Evolutionary conservation across 2,888 invertebrate species (phyloP), one percentile per base, ranked within the genome.

Genomic region (Ennomos fuscantarius): DNA sequence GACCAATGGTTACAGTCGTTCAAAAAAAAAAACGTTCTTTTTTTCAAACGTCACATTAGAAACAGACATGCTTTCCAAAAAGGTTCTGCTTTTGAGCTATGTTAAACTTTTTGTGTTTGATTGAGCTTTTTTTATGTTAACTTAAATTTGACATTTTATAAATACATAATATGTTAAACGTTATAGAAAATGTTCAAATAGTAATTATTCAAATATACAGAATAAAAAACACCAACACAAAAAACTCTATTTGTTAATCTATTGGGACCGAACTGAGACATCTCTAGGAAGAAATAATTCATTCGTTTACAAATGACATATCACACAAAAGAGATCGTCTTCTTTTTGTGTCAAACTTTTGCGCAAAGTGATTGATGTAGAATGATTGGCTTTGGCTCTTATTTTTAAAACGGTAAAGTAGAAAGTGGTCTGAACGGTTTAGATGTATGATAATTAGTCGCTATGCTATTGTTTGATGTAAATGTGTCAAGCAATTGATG

Each of bases 251-350:
- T 1, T 15, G 3, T 15, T 24, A 36, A n/a, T 24, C 51, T 42
- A 49, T 46, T 47, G 35, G 56, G 37, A 57, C 15, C 13, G 9
- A 45, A 47, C 44, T 10, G 47, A 35, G 44, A 55, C 55, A 60
- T 60, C 65, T 65, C 61, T 63, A 70, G 73, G 73, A 79, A 78
- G 72, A 68, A 65, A 75, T 79, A 78, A 73, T 67, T 81, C 78
- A 82, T 73, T 76, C 71, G 74, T 79, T 75, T 73, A 55, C 64
- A 64, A 70, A 62, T 63, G 67, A 68, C 69, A 61, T 45, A 44
- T 55, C 57, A 41, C 12, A 64, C 65, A 56, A 67, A 69, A 65
- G 61, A 60, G 60, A 54, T 64, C 49, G 59, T 59, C 54, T 62
- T 36, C 60, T 66, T 72, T 73, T 74, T 73, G 61, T 70, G 62